Base-by-base conservation (phyloP, 2,113 vertebrate species). In the Dicrurus megarhynchus region DNA sequence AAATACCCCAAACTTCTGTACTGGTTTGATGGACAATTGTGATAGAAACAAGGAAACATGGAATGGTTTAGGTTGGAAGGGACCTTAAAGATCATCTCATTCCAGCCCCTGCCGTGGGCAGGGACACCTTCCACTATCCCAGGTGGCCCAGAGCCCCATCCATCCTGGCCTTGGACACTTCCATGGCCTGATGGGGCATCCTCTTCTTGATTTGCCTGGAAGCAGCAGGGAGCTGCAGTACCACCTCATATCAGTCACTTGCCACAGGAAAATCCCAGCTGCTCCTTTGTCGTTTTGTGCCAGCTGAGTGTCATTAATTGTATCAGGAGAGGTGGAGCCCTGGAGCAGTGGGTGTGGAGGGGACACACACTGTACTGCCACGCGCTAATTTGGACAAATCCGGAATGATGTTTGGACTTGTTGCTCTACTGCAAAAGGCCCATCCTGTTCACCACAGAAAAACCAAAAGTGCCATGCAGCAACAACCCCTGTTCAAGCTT, bases 1-100 rank as follows among this genome's bases (percentile, higher is more conserved):
- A 73, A 67, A 74, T 2, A 0, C 1, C 5, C 7, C 22, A 32
- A 64, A 60, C 2, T 35, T 17, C 28, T 28, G 1, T 20, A 56
- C 46, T 16, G 13, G 0, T 57, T 52, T 57, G 28, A 60, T 14
- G 55, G 61, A 21, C 11, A 1, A 1, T 33, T 77, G 15, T 7
- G 26, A 12, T 6, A 47, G 69, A 83, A 76, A 61, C 11, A 68
- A 47, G 53, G 37, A 67, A 46, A 39, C 4, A 1, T 7, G 24
- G 60, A n/a, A 53, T 35, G n/a, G 19, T 35, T 76, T 60, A 53
- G 13, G n/a, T 30, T 53, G 30, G 46, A 60, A 89, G 4, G 6
- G 20, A 41, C n/a, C n/a, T 47, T 22, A 60, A 41, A 82, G 11
- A 32, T 16, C 46, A 46, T 9, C 13, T 18, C 11, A 9, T 27